Evolutionary conservation across 2,113 vertebrate species (phyloP), one percentile per base, ranked within the genome.

Genomic region (zebrafish (Danio rerio)): DNA sequence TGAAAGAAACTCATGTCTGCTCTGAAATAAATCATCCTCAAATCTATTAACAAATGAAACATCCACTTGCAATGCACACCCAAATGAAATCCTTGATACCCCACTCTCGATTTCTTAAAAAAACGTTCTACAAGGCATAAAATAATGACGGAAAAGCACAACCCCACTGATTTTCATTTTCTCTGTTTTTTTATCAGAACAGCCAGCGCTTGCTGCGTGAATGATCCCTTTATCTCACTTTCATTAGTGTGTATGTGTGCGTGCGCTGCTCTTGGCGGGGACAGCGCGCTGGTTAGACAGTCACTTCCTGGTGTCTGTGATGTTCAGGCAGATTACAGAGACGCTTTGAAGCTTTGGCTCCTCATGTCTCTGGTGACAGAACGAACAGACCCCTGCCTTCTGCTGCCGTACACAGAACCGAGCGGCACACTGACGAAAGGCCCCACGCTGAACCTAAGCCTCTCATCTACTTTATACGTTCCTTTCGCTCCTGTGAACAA

Each of bases 241-340:
- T 98, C 97, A 98, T 99, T 98, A 97, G 94, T 92, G 94, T 94
- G 92, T 93, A 89, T 93, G 94, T 92, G 94, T 94, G 92, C 92
- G 89, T 93, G 94, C 95, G 92, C 91, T 92, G 94, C 96, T 96
- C 95, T 97, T 97, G 95, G 95, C 93, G 92, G 94, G 95, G 94
- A 93, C 93, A 94, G 94, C 93, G 94, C 93, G 93, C 95, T 94
- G 95, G 95, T 94, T 95, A 97, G 96, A 95, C 91, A 96, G 96
- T 96, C 96, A 97, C 96, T 97, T 97, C 97, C 94, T 94, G 93
- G 94, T 92, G 95, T 92, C 95, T 99, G 95, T 98, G 97, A 99
- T 98, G 96, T 98, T 97, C 95, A 94, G 95, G 92, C 95, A 97
- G 97, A 98, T 99, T 98, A 98, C 96, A 98, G 96, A 95, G 92